A percentile compares a stretch with the other conserved stretches of the same genome.
These are phyloP conservation scores for Pararge aegeria DNA, from an alignment of 1,140 invertebrate genomes.

Conservation along the genomic window DNA sequence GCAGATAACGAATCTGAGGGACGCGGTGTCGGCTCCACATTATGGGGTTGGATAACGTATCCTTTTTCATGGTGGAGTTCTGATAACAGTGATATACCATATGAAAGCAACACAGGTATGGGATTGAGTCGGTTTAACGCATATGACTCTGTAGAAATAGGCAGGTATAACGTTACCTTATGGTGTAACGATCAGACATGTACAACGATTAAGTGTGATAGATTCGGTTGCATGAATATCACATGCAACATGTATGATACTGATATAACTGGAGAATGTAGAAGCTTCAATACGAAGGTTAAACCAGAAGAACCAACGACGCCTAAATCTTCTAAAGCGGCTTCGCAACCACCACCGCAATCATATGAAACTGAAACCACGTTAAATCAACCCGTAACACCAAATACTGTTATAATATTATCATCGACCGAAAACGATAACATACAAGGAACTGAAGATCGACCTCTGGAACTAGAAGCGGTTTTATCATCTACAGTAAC, in stretches of 20 bases:
- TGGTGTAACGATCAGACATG: slow-evolving; percentile 75
- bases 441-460: slow-evolving; percentile 37
- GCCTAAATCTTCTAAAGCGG: slow-evolving; percentile 14
- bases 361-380: slow-evolving; percentile 24
- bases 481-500: slow-evolving; percentile 53
- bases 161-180: slow-evolving; percentile 59
- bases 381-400: slow-evolving; percentile 18
- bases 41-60: slow-evolving; percentile 76
- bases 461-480: slow-evolving; percentile 51
- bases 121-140: slow-evolving; percentile 18
- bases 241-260: slow-evolving; percentile 77
- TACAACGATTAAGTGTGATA: slow-evolving; percentile 66
- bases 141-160: slow-evolving; percentile 48
- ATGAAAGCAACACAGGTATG: slow-evolving; percentile 37
- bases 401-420: slow-evolving; percentile 6
- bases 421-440: slow-evolving; percentile 16
- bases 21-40: slow-evolving; percentile 62
- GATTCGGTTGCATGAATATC: slow-evolving; percentile 56
- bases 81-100: slow-evolving; percentile 30
- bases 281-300: slow-evolving; percentile 54
- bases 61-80: slow-evolving; percentile 71
- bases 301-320: slow-evolving; percentile 42
- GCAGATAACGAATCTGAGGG: slow-evolving; percentile 56
- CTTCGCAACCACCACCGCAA: slow-evolving; percentile 16
- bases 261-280: slow-evolving; percentile 69